Conservation (phyloP, 2,797 vertebrate genomes). For the Microcaecilia unicolor region DNA sequence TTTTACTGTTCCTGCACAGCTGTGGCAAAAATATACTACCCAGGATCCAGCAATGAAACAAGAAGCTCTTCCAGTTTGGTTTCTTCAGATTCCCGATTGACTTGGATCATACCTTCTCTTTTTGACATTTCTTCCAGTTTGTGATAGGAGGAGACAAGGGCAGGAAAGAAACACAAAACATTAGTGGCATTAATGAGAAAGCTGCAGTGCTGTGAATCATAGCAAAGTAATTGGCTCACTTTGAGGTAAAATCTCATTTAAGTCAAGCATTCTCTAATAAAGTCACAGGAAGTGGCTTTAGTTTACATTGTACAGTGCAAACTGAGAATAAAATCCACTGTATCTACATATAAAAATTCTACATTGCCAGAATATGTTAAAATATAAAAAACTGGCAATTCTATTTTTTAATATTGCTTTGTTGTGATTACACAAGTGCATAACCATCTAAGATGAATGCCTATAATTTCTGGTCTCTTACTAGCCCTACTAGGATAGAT, state of each 20-base stretch:
- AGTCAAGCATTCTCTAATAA: too few species aligned
- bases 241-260: constrained; percentile 17
- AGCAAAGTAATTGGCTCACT: constrained; percentile 43
- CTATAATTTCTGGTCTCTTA: background rate
- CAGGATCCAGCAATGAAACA: constrained; percentile 51
- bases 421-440: background rate
- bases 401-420: too few species aligned
- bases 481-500: background rate
- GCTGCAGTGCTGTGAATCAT: constrained; percentile 5
- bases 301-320: too few species aligned
- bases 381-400: too few species aligned
- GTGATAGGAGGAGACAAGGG: constrained; percentile 39
- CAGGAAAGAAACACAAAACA: constrained; percentile 45
- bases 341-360: too few species aligned
- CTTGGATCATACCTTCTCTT: constrained; percentile 90
- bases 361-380: too few species aligned
- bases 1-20: constrained; percentile 43
- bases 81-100: constrained; percentile 77
- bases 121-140: constrained; percentile 91
- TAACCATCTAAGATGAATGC: background rate
- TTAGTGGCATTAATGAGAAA: constrained; percentile 42
- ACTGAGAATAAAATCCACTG: too few species aligned
- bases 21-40: constrained; percentile 53
- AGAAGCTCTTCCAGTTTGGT: constrained; percentile 24
- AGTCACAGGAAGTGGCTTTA: too few species aligned